Conservation (phyloP, 2,888 invertebrate genomes). For the Drosophila macrospina region DNA sequence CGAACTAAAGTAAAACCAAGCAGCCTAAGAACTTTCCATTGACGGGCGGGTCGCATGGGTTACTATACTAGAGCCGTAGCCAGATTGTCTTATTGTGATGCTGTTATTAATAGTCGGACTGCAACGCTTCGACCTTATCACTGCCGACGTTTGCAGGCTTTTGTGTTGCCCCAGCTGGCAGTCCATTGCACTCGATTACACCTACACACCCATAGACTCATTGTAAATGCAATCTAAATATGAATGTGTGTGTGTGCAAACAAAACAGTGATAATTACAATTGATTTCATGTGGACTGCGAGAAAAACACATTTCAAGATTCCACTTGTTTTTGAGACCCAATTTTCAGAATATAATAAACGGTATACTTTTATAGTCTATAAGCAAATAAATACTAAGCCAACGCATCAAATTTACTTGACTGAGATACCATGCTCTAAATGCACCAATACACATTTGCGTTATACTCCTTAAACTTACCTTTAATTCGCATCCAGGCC, state of each 20-base stretch:
- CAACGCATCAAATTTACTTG: conserved; percentile 5
- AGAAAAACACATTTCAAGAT: conserved; percentile 14
- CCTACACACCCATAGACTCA: conserved; percentile 40
- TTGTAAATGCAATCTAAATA: conserved; percentile 21
- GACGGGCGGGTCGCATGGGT: neutral
- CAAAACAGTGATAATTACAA: conserved; percentile 37
- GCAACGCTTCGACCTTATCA: conserved; percentile 43
- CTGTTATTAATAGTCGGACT: conserved; percentile 52
- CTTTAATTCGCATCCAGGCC: neutral
- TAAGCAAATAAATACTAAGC: neutral
- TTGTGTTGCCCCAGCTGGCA: conserved; percentile 42
- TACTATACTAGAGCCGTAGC: conserved; percentile 1
- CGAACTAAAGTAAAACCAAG: conserved; percentile 61
- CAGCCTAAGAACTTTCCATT: conserved; percentile 16
- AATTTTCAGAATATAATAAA: conserved; percentile 12
- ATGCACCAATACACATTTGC: neutral
- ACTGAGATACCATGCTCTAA: conserved; percentile 4
- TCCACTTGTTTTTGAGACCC: conserved; percentile 4
- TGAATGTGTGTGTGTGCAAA: conserved; percentile 16
- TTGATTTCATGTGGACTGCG: conserved; percentile 22
- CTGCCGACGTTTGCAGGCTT: conserved; percentile 28
- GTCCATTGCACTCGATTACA: conserved; percentile 57
- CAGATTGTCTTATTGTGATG: conserved; percentile 36
- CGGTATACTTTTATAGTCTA: conserved; percentile 5
- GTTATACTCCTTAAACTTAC: neutral